Percentiles rank a stretch among this genome's conserved stretches.
phyloP scores from a whole-genome alignment of 2,113 vertebrate genomes.

The Heterochromis multidens region DNA sequence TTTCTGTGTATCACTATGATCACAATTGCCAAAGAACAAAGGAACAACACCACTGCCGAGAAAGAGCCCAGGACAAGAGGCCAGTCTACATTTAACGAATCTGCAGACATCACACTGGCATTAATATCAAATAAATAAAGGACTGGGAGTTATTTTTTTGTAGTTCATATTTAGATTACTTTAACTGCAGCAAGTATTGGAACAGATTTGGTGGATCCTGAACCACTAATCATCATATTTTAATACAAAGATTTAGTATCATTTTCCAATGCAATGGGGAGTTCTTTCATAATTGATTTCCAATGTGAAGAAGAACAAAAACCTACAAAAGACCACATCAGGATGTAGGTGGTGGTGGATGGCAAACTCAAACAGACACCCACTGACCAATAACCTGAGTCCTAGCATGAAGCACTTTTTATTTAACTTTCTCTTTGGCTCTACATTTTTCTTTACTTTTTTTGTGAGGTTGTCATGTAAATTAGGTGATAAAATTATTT shows the following conservation, averaged over 20 bases:
- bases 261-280: neutral
- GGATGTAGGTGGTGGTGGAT: no score
- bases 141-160: no score
- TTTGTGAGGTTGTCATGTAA: neutral
- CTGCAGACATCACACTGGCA: neutral
- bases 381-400: no score
- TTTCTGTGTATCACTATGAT: constrained; percentile 40
- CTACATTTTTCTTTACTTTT: neutral
- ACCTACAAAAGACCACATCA: no score
- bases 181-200: neutral
- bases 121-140: neutral
- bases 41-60: constrained; percentile 64
- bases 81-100: constrained; percentile 55
- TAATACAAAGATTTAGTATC: neutral
- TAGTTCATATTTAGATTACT: no score
- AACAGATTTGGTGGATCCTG: neutral
- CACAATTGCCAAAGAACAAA: constrained; percentile 42
- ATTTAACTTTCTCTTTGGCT: no score
- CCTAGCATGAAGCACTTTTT: no score
- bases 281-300: neutral
- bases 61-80: constrained; percentile 67
- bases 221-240: neutral
- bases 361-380: no score
- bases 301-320: neutral
- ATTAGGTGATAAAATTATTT: no score